A percentile compares a stretch with the other conserved stretches of the same genome.
phyloP scores from a whole-genome alignment of 1,140 invertebrate genomes.

The Aphaenogaster floridana region DNA sequence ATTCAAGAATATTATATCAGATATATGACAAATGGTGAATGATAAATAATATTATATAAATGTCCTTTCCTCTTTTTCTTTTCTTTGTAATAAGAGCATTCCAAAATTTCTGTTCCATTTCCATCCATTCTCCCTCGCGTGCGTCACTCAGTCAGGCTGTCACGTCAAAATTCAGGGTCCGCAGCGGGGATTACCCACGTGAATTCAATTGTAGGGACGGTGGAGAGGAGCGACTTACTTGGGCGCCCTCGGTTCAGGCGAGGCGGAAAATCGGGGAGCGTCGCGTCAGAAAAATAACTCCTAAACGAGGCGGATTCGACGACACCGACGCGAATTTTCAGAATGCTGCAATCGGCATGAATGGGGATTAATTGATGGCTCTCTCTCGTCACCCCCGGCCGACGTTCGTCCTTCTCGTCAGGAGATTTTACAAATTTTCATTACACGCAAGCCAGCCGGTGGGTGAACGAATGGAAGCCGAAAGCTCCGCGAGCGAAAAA shows the following conservation, averaged over 20 bases:
- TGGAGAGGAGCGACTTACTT: constrained; percentile 28
- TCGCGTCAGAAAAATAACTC: constrained; percentile 66
- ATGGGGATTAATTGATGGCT: constrained; percentile 77
- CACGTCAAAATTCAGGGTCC: constrained; percentile 33
- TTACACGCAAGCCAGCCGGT: constrained; percentile 53
- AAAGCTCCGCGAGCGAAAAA: constrained; percentile 54
- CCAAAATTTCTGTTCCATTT: neutral
- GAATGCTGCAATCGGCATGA: constrained; percentile 77
- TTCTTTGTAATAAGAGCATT: neutral
- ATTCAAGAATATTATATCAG: neutral
- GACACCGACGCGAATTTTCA: constrained; percentile 57
- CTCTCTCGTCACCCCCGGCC: neutral
- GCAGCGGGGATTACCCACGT: neutral
- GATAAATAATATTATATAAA: constrained; percentile 7
- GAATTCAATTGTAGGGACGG: constrained; percentile 44
- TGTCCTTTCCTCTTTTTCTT: neutral
- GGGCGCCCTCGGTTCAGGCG: constrained; percentile 4
- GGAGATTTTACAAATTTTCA: constrained; percentile 72
- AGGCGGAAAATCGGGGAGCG: constrained; percentile 35
- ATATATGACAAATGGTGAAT: neutral
- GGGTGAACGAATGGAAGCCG: constrained; percentile 5
- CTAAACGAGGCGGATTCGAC: constrained; percentile 63
- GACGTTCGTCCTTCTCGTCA: constrained; percentile 30
- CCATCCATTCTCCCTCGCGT: neutral
- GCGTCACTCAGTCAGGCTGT: neutral